Conservation (phyloP, 2,888 invertebrate species). For the Conistra vaccinii region DNA sequence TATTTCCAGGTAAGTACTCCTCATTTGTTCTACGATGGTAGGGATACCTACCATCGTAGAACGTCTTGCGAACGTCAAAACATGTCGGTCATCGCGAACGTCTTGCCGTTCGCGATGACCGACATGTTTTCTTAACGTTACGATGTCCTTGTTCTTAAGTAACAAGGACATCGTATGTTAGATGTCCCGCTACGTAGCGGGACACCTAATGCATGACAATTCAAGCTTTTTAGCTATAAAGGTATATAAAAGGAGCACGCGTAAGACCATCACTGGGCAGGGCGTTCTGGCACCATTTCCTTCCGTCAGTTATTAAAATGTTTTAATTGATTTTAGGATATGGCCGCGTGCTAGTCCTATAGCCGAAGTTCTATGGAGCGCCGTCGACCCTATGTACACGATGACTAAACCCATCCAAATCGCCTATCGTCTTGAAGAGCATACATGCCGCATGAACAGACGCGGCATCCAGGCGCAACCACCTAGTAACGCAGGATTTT, state of each 20-base stretch:
- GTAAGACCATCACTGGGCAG: neutral
- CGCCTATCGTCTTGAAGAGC: constrained; percentile 78
- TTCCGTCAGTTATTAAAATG: neutral
- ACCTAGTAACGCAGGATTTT: constrained; percentile 92
- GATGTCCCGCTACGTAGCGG: too few relatives aligned
- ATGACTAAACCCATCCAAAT: constrained; percentile 66
- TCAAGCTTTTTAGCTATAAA: too few relatives aligned
- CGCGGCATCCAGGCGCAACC: constrained; percentile 93
- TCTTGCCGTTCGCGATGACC: neutral
- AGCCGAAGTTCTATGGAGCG: constrained; percentile 23
- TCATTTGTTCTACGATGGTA: neutral
- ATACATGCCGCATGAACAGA: constrained; percentile 92
- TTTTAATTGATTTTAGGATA: constrained; percentile 52
- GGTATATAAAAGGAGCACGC: too few relatives aligned
- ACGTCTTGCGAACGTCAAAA: too few relatives aligned
- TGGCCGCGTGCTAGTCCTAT: constrained; percentile 11
- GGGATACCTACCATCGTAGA: too few relatives aligned
- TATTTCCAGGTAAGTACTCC: constrained; percentile 79
- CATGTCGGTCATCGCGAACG: too few relatives aligned
- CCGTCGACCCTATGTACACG: constrained; percentile 6
- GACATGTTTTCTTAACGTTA: too few relatives aligned
- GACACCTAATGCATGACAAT: too few relatives aligned
- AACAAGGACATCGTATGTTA: too few relatives aligned
- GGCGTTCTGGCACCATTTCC: neutral
- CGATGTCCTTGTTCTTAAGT: too few relatives aligned